Conservation (phyloP, 2,113 vertebrate genomes). For the Protobothrops flavoviridis region DNA sequence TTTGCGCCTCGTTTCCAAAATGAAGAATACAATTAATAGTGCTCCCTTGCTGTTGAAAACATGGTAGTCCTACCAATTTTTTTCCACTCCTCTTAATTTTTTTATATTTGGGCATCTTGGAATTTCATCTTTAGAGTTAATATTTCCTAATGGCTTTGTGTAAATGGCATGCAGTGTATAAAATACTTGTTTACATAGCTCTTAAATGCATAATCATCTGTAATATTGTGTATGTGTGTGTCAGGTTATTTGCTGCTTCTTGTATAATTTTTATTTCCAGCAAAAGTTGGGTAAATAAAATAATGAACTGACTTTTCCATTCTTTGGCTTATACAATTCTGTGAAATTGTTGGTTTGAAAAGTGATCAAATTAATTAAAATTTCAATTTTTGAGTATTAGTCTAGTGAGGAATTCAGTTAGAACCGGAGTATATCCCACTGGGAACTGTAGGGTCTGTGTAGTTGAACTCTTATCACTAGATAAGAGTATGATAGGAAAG, state of each 20-base stretch:
- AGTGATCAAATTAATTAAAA: background rate
- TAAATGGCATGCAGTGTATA: conserved; percentile 61
- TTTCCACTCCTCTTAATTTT: background rate
- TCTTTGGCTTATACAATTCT: conserved; percentile 2
- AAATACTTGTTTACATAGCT: conserved; percentile 29
- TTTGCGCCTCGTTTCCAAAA: conserved; percentile 71
- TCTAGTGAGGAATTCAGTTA: background rate
- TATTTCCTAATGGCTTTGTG: conserved; percentile 37
- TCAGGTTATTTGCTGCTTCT: conserved; percentile 13
- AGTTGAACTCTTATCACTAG: background rate
- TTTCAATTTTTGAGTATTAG: background rate
- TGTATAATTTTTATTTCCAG: conserved; percentile 22
- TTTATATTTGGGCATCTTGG: conserved; percentile 41
- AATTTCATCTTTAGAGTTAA: background rate
- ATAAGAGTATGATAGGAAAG: background rate
- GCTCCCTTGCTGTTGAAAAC: background rate
- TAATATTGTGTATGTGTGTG: conserved; percentile 19
- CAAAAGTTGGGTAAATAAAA: background rate
- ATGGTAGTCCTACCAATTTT: background rate
- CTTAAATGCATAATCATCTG: conserved; percentile 14
- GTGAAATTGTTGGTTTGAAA: conserved; percentile 14
- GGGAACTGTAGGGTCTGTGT: background rate
- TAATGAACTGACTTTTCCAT: conserved; percentile 35
- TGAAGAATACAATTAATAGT: conserved; percentile 69
- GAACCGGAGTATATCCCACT: background rate